A percentile compares a stretch with the other conserved stretches of the same genome.
These are phyloP conservation scores for Archaeoteleia sp. DNA, from an alignment of 2,888 invertebrate genomes.

Conservation along the genomic window DNA sequence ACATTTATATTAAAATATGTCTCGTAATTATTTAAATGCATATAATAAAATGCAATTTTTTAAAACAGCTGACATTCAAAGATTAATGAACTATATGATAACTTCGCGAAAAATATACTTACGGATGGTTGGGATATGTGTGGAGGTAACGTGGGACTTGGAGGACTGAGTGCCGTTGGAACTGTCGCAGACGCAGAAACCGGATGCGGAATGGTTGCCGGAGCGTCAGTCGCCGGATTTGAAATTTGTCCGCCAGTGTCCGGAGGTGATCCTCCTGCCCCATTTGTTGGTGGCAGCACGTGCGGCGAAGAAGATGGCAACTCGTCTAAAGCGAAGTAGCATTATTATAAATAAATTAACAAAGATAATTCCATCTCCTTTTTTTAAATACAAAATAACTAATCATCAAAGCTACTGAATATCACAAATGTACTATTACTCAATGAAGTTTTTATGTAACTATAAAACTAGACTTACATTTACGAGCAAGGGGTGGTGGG, in stretches of 20 bases:
- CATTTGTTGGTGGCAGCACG: slow-evolving; percentile 73
- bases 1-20: too few relatives aligned
- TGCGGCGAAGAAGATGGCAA: slow-evolving; percentile 75
- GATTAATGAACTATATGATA: too few relatives aligned
- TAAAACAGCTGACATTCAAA: too few relatives aligned
- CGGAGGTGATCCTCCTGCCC: slow-evolving; percentile 73
- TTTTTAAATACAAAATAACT: too few relatives aligned
- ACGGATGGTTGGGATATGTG: slow-evolving; percentile 75
- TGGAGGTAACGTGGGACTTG: slow-evolving; percentile 77
- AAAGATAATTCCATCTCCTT: slow-evolving; percentile 7
- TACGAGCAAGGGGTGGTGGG: slow-evolving; percentile 79
- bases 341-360: background rate
- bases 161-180: slow-evolving; percentile 80
- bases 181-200: slow-evolving; percentile 83
- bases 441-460: slow-evolving; percentile 26
- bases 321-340: slow-evolving; percentile 71
- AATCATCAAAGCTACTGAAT: too few relatives aligned
- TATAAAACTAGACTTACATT: slow-evolving; percentile 73
- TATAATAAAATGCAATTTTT: too few relatives aligned
- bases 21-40: too few relatives aligned
- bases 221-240: slow-evolving; percentile 78
- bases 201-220: slow-evolving; percentile 82
- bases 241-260: slow-evolving; percentile 74
- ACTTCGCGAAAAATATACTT: slow-evolving; percentile 53
- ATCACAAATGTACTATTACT: slow-evolving; percentile 16